These are phyloP conservation scores for Paratilapia polleni DNA, from an alignment of 2,113 vertebrate genomes.

Conservation along the genomic window DNA sequence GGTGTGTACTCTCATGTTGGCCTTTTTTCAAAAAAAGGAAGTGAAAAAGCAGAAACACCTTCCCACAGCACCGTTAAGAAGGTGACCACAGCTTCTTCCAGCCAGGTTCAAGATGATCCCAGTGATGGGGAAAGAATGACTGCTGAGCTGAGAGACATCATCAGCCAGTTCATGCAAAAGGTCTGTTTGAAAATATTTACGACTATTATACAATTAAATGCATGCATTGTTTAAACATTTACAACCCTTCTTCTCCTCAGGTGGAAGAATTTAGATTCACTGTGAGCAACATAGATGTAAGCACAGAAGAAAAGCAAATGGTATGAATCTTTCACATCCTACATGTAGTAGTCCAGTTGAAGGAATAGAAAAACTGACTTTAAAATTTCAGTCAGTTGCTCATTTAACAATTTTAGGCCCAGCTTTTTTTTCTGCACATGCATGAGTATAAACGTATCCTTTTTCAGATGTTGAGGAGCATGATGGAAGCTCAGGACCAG, in stretches of 20 bases:
- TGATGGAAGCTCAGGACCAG: slow-evolving; percentile 84
- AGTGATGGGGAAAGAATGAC: slow-evolving; percentile 87
- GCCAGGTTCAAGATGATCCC: slow-evolving; percentile 41
- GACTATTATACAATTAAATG: not conserved
- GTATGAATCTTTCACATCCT: slow-evolving; percentile 70
- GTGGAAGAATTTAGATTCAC: slow-evolving; percentile 85
- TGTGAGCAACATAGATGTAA: slow-evolving; percentile 66
- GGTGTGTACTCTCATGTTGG: not conserved
- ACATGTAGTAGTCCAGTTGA: not conserved
- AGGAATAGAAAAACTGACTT: too few species aligned
- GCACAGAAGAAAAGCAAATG: slow-evolving; percentile 80
- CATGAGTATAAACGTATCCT: not conserved
- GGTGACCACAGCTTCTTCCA: not conserved
- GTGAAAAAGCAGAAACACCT: not conserved
- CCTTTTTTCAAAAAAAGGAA: slow-evolving; percentile 22
- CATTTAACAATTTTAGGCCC: not conserved
- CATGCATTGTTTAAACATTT: not conserved
- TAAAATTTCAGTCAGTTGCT: not conserved
- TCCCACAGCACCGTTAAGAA: not conserved
- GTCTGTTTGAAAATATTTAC: slow-evolving; percentile 62
- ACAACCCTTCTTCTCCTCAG: slow-evolving; percentile 71
- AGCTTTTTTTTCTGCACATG: not conserved
- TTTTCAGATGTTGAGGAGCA: slow-evolving; percentile 82
- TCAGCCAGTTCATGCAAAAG: slow-evolving; percentile 84
- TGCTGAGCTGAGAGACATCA: slow-evolving; percentile 83